Conservation (phyloP, 2,113 vertebrate species). For the Elachura formosa region DNA sequence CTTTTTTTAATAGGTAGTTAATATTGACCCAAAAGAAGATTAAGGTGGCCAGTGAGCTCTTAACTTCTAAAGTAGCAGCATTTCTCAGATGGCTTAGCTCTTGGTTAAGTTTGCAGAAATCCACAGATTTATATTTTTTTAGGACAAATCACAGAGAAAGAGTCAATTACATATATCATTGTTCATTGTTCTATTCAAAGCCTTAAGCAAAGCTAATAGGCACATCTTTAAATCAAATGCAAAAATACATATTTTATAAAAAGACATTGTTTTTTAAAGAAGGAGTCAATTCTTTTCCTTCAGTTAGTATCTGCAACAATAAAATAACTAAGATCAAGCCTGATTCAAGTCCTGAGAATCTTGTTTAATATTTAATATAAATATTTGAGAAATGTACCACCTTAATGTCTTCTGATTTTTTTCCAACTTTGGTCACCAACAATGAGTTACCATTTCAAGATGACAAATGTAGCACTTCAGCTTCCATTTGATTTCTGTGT, state of each 20-base stretch:
- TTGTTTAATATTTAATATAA: neutral
- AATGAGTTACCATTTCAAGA: neutral
- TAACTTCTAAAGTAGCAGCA: neutral
- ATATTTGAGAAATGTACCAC: neutral
- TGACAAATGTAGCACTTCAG: neutral
- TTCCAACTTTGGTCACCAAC: neutral
- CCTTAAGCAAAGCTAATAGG: neutral
- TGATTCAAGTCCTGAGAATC: neutral
- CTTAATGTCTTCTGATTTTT: neutral
- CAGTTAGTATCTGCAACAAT: neutral
- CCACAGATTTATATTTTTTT: neutral
- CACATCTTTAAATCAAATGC: neutral
- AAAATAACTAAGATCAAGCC: neutral
- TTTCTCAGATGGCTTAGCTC: neutral
- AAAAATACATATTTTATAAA: neutral
- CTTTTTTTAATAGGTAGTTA: neutral
- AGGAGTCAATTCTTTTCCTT: neutral
- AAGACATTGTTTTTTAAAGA: neutral
- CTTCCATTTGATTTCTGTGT: neutral
- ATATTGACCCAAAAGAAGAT: neutral
- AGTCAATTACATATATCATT: neutral
- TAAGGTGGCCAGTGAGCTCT: neutral
- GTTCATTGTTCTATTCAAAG: neutral
- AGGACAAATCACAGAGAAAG: neutral
- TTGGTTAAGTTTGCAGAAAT: neutral